Evolutionary conservation across 1,140 invertebrate species (phyloP).

Genomic region (Tetramorium alpestre): DNA sequence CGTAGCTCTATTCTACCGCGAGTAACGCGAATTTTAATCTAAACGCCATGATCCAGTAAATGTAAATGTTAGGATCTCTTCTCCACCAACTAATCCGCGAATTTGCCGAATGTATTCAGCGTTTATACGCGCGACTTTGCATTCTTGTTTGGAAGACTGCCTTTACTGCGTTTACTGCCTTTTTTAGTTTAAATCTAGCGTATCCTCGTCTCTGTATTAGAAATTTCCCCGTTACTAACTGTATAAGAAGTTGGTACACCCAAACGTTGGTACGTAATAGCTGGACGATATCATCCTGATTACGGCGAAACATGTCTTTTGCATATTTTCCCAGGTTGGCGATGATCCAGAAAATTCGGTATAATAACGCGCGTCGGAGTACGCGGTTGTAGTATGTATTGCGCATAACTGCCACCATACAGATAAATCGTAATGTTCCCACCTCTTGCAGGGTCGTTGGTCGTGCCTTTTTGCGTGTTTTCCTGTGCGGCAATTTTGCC

Average conservation of each 20-base stretch:
- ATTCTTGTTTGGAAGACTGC: background rate
- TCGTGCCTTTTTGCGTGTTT: conserved; percentile 19
- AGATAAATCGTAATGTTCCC: conserved; percentile 46
- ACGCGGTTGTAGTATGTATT: background rate
- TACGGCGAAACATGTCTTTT: conserved; percentile 40
- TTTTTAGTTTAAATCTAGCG: background rate
- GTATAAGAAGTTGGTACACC: conserved; percentile 16
- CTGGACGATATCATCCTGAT: background rate
- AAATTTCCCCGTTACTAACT: background rate
- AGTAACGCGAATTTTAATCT: background rate
- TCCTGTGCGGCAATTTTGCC: conserved; percentile 16
- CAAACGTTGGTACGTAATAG: conserved; percentile 24
- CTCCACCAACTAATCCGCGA: background rate
- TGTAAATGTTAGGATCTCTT: conserved; percentile 40
- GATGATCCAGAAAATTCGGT: conserved; percentile 34
- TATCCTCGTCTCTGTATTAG: background rate
- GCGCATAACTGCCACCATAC: conserved; percentile 11
- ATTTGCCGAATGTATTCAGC: conserved; percentile 24
- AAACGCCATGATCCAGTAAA: conserved; percentile 20
- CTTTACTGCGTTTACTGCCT: background rate
- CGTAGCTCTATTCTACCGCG: background rate
- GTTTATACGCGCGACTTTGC: background rate
- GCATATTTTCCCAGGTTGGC: conserved; percentile 54
- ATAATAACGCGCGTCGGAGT: conserved; percentile 30
- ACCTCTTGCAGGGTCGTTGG: background rate